phyloP scores from a whole-genome alignment of 2,797 vertebrate species.

The Sarcophilus harrisii region DNA sequence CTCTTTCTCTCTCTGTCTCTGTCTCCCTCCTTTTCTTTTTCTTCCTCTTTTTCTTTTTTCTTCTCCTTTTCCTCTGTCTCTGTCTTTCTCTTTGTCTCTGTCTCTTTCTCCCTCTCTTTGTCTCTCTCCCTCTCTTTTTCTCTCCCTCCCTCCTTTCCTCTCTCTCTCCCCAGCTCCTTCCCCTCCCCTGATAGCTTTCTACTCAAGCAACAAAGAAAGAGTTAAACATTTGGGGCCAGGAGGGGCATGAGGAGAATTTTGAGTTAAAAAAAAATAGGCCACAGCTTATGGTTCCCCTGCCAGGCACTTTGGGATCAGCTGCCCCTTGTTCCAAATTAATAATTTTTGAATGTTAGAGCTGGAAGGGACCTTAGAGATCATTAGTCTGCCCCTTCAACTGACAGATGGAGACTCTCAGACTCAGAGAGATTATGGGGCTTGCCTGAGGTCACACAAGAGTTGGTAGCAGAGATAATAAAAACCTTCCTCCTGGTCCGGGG shows the following conservation, averaged over 20 bases:
- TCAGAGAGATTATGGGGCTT: neutral
- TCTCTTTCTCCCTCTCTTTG: too few relatives aligned
- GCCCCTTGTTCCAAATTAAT: conserved; percentile 23
- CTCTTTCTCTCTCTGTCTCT: too few relatives aligned
- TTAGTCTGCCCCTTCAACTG: neutral
- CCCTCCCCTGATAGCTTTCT: neutral
- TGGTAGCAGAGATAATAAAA: neutral
- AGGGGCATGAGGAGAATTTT: neutral
- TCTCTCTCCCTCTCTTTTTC: too few relatives aligned
- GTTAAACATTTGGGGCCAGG: neutral
- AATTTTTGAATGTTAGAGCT: conserved; percentile 21
- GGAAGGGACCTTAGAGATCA: neutral
- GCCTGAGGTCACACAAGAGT: neutral
- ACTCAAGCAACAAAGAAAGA: neutral
- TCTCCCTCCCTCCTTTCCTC: too few relatives aligned
- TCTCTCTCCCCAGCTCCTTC: neutral
- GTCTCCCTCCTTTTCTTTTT: too few relatives aligned
- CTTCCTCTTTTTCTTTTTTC: neutral
- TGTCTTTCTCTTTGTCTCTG: too few relatives aligned
- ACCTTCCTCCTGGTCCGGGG: neutral
- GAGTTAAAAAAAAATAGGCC: conserved; percentile 54
- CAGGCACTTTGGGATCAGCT: neutral
- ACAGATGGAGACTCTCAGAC: neutral
- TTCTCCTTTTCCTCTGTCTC: neutral
- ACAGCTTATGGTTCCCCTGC: conserved; percentile 46